Percentiles rank a stretch among this genome's conserved stretches.
Conservation (phyloP, 2,797 vertebrate species). For the Sebastes paucispinis region DNA sequence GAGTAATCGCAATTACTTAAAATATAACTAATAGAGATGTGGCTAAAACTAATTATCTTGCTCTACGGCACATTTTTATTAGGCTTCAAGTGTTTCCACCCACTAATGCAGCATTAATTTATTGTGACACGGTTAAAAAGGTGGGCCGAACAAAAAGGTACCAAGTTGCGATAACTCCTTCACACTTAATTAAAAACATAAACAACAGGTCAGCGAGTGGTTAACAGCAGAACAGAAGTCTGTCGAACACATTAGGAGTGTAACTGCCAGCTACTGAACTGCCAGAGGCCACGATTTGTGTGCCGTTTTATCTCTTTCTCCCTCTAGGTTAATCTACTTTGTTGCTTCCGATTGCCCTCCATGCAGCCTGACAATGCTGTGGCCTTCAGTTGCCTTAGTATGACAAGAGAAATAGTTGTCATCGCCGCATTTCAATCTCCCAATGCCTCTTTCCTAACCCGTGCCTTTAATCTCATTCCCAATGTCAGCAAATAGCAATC, state of each 20-base stretch:
- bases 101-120: neutral
- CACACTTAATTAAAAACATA: slow-evolving; percentile 63
- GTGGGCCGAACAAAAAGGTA: slow-evolving; percentile 42
- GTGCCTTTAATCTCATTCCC: slow-evolving; percentile 75
- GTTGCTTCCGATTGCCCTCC: slow-evolving; percentile 50
- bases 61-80: slow-evolving; percentile 48
- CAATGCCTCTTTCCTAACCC: slow-evolving; percentile 60
- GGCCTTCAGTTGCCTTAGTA: slow-evolving; percentile 57
- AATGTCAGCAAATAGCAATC: slow-evolving; percentile 79
- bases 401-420: slow-evolving; percentile 72
- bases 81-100: neutral
- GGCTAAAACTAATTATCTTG: slow-evolving; percentile 26
- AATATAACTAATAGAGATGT: slow-evolving; percentile 15
- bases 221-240: slow-evolving; percentile 44
- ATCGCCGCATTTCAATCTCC: slow-evolving; percentile 70
- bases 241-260: slow-evolving; percentile 53
- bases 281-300: slow-evolving; percentile 54
- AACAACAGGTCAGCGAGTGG: slow-evolving; percentile 59
- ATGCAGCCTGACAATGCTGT: slow-evolving; percentile 50
- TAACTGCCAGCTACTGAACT: slow-evolving; percentile 41
- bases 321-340: slow-evolving; percentile 65
- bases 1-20: neutral
- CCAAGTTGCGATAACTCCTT: slow-evolving; percentile 57
- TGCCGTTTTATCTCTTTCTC: slow-evolving; percentile 48
- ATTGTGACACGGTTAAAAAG: slow-evolving; percentile 41